Percentiles rank a stretch among this genome's conserved stretches.
These are phyloP conservation scores for Hypanus sabinus DNA, from an alignment of 2,113 vertebrate species.

Conservation along the genomic window DNA sequence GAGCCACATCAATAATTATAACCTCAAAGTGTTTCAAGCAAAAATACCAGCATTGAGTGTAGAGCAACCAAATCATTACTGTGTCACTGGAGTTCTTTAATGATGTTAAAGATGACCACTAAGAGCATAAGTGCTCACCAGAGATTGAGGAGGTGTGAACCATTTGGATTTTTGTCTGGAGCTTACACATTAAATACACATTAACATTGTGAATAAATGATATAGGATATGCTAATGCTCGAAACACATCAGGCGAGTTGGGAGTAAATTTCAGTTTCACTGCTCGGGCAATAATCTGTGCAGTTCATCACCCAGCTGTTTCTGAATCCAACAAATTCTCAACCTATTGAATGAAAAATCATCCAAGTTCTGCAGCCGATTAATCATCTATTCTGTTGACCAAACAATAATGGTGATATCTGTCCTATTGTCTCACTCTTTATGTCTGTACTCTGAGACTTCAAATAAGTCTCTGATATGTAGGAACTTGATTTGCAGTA, in stretches of 20 bases:
- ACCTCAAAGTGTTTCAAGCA: not conserved
- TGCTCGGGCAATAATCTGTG: not conserved
- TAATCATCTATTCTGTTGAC: not conserved
- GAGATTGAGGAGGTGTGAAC: conserved; percentile 17
- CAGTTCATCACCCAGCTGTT: not conserved
- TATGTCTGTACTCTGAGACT: not conserved
- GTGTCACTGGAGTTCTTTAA: conserved; percentile 16
- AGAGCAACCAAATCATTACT: conserved; percentile 21
- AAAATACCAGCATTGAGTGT: not conserved
- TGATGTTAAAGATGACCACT: not conserved
- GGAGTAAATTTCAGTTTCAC: not conserved
- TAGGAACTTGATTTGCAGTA: no score
- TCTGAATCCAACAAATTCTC: not conserved
- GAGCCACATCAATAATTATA: conserved; percentile 28
- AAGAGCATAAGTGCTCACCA: not conserved
- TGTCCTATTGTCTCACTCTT: not conserved
- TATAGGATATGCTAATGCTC: not conserved
- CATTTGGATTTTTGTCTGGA: not conserved
- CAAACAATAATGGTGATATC: not conserved
- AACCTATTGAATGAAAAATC: not conserved
- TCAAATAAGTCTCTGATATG: not conserved
- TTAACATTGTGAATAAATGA: not conserved
- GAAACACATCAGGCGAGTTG: not conserved
- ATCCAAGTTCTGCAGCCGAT: not conserved
- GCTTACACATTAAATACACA: not conserved